Conservation (phyloP, 2,888 invertebrate species). For the Glyphotaelius pellucidus region DNA sequence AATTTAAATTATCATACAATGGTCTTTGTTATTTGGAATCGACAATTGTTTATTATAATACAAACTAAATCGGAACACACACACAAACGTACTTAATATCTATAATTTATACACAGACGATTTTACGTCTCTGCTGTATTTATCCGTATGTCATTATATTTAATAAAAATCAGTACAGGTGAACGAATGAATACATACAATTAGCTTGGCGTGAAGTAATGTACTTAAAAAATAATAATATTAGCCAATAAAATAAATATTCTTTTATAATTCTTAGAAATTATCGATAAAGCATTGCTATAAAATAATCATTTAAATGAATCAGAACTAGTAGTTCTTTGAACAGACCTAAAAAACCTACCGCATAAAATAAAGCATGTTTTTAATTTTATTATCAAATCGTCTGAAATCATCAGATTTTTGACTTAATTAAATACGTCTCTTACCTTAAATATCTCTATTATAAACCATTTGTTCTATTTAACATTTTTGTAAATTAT, state of each 20-base stretch:
- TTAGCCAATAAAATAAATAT: background rate
- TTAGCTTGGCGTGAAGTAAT: background rate
- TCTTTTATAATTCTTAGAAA: background rate
- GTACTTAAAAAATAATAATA: background rate
- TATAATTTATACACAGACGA: background rate
- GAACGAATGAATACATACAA: background rate
- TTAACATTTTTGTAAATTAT: too few species aligned
- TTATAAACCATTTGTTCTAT: too few species aligned
- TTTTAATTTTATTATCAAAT: too few species aligned
- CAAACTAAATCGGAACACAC: conserved; percentile 2
- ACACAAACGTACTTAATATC: background rate
- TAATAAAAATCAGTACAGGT: background rate
- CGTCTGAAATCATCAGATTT: too few species aligned
- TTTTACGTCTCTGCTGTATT: conserved; percentile 6
- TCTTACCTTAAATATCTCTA: too few species aligned
- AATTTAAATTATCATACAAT: conserved; percentile 63
- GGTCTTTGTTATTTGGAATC: conserved; percentile 56
- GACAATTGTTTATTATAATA: conserved; percentile 54
- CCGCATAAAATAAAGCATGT: too few species aligned
- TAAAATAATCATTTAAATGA: too few species aligned
- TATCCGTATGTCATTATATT: background rate
- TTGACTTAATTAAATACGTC: too few species aligned
- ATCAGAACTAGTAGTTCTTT: too few species aligned
- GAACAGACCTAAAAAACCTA: too few species aligned
- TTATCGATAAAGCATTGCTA: too few species aligned